A percentile compares a stretch with the other conserved stretches of the same genome.
Evolutionary conservation across 2,113 vertebrate species (phyloP).

Genomic region (Calonectris borealis): DNA sequence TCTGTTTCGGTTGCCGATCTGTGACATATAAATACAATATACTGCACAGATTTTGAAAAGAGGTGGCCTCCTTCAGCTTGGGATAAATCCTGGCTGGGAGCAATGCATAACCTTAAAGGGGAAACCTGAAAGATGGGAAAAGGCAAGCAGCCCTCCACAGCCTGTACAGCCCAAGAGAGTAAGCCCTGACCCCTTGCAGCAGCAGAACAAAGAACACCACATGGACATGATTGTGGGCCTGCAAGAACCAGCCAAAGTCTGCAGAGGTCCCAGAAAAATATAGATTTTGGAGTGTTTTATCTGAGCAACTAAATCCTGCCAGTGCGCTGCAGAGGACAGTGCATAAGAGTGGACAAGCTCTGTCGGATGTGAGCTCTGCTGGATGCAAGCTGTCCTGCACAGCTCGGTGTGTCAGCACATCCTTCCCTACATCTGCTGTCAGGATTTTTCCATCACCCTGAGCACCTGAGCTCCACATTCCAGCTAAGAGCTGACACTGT

Average conservation of each 20-base stretch:
- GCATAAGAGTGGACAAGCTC: too few relatives aligned
- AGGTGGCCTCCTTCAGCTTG: not conserved
- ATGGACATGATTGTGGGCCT: not conserved
- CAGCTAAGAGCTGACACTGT: rapidly evolving
- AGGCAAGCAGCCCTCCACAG: not conserved
- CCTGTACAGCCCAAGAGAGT: not conserved
- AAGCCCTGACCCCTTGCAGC: not conserved
- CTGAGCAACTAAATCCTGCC: not conserved
- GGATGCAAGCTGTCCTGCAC: not conserved
- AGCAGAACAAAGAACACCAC: not conserved
- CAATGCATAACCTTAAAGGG: not conserved
- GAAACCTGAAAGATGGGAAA: not conserved
- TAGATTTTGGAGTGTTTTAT: rapidly evolving
- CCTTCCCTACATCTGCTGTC: too few relatives aligned
- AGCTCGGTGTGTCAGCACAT: not conserved
- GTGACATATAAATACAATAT: not conserved
- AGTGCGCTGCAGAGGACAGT: rapidly evolving
- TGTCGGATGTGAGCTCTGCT: not conserved
- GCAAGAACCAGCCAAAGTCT: not conserved
- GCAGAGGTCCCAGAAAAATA: not conserved
- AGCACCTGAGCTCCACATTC: not conserved
- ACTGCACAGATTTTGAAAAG: not conserved
- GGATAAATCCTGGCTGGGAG: not conserved
- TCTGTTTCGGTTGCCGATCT: not conserved
- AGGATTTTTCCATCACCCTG: not conserved